Evolutionary conservation across 2,888 invertebrate species (phyloP).

Genomic region (Torymus tubicola): DNA sequence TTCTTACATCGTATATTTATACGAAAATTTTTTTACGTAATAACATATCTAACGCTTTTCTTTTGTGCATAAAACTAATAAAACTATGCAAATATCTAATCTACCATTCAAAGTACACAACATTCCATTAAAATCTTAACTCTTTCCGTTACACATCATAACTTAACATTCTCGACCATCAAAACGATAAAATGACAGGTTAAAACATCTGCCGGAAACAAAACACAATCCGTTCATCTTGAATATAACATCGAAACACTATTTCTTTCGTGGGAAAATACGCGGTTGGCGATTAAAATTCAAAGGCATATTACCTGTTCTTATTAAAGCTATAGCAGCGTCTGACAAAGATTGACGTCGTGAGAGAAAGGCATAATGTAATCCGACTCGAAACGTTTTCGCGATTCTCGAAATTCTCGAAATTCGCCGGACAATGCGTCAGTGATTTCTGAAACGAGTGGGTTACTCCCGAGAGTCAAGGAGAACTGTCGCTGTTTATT

Average conservation of each 20-base stretch:
- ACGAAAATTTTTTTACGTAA: no score
- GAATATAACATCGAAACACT: background rate
- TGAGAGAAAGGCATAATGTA: slow-evolving; percentile 26
- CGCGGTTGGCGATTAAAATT: slow-evolving; percentile 22
- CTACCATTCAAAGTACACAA: no score
- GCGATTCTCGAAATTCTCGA: slow-evolving; percentile 35
- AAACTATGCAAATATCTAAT: no score
- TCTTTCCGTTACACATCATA: no score
- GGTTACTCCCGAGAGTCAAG: background rate
- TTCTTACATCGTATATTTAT: no score
- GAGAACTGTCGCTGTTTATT: background rate
- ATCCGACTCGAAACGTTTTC: slow-evolving; percentile 22
- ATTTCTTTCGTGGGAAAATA: background rate
- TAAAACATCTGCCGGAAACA: slow-evolving; percentile 31
- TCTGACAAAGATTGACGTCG: slow-evolving; percentile 7
- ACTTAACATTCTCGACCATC: no score
- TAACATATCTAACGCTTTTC: no score
- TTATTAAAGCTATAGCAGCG: slow-evolving; percentile 1
- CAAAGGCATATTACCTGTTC: background rate
- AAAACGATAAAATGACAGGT: no score
- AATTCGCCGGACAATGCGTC: slow-evolving; percentile 38
- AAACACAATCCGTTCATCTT: slow-evolving; percentile 11
- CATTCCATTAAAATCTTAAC: no score
- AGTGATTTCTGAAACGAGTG: slow-evolving; percentile 2
- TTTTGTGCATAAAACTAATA: no score